Percentiles rank a stretch among this genome's conserved stretches.
Conservation (phyloP, 2,797 vertebrate species). For the Bradypus variegatus region DNA sequence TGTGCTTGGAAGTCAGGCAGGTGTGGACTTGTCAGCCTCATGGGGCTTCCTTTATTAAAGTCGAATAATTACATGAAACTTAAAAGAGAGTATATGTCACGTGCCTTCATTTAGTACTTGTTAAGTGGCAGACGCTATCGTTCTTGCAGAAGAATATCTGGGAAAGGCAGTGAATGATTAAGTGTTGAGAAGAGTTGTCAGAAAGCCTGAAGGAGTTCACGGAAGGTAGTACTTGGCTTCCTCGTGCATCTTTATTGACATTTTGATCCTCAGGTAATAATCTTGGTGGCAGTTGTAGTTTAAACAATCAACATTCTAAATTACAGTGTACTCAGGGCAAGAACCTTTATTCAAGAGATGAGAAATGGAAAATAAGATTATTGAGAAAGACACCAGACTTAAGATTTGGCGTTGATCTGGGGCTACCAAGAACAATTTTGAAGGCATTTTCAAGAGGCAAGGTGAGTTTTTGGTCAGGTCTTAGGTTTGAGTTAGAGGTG, state of each 20-base stretch:
- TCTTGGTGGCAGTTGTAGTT: background rate
- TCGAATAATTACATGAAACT: background rate
- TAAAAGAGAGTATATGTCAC: background rate
- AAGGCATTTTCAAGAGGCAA: background rate
- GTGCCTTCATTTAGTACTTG: background rate
- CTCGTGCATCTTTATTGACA: background rate
- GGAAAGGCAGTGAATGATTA: background rate
- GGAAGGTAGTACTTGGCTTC: no score
- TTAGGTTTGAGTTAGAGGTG: background rate
- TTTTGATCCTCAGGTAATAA: background rate
- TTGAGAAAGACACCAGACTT: background rate
- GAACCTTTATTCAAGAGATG: background rate
- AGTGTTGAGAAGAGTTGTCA: background rate
- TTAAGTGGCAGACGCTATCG: background rate
- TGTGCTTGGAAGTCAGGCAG: background rate
- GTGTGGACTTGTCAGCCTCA: background rate
- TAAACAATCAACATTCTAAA: background rate
- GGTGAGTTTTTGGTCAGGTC: background rate
- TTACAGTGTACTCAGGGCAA: background rate
- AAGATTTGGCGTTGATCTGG: constrained; percentile 5
- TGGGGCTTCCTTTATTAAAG: background rate
- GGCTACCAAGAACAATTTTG: background rate
- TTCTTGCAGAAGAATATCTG: background rate
- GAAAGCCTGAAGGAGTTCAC: background rate
- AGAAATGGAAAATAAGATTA: background rate